A percentile compares a stretch with the other conserved stretches of the same genome.
Conservation (phyloP, 2,797 vertebrate genomes). For the Avahi laniger region DNA sequence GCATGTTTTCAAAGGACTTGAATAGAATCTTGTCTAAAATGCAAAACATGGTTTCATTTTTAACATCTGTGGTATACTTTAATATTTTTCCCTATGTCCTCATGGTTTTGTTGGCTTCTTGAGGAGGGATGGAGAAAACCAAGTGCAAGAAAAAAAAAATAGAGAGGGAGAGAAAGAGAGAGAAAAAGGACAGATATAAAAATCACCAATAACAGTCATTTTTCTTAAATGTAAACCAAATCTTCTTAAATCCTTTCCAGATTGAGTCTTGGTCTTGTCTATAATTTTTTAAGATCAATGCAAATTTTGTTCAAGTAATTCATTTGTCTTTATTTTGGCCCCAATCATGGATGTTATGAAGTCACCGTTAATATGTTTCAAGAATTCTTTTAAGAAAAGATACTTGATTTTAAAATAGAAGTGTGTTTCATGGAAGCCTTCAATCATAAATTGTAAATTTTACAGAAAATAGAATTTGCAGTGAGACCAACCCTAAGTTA, state of each 20-base stretch:
- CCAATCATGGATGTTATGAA: slow-evolving; percentile 47
- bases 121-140: slow-evolving; percentile 34
- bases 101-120: slow-evolving; percentile 41
- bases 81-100: slow-evolving; percentile 38
- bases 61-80: slow-evolving; percentile 53
- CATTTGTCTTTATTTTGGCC: slow-evolving; percentile 69
- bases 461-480: slow-evolving; percentile 55
- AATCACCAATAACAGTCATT: neutral
- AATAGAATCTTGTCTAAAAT: slow-evolving; percentile 58
- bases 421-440: slow-evolving; percentile 38
- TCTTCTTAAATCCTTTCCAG: slow-evolving; percentile 73
- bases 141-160: slow-evolving; percentile 28
- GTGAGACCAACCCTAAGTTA: slow-evolving; percentile 9
- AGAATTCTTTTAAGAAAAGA: slow-evolving; percentile 57
- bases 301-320: slow-evolving; percentile 63
- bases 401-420: slow-evolving; percentile 70
- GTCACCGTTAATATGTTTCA: slow-evolving; percentile 66
- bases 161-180: neutral
- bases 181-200: neutral
- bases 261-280: slow-evolving; percentile 48
- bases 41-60: slow-evolving; percentile 63
- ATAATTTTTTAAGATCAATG: slow-evolving; percentile 56
- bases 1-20: slow-evolving; percentile 43
- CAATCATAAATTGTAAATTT: slow-evolving; percentile 48
- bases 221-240: slow-evolving; percentile 41